phyloP scores from a whole-genome alignment of 2,797 vertebrate genomes.

The Lepus oiostolus region DNA sequence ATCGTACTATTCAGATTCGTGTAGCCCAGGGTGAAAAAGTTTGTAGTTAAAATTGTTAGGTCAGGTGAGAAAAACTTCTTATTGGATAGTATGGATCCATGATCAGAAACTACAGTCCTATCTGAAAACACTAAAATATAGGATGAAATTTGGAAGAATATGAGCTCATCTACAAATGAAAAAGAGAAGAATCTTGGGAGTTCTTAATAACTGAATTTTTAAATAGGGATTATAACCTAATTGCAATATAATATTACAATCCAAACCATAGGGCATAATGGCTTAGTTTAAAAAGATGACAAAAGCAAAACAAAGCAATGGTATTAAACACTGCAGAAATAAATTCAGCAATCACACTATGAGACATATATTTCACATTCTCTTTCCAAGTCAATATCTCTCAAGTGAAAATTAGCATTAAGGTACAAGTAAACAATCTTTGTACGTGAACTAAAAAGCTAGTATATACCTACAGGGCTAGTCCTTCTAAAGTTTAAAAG shows the following conservation, averaged over 20 bases:
- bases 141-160: neutral
- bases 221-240: constrained; percentile 42
- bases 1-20: neutral
- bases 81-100: neutral
- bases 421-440: constrained; percentile 51
- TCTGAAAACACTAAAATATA: constrained; percentile 67
- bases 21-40: neutral
- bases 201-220: constrained; percentile 26
- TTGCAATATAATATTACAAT: constrained; percentile 51
- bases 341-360: constrained; percentile 54
- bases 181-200: neutral
- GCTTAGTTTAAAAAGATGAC: constrained; percentile 41
- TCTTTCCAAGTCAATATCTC: constrained; percentile 52
- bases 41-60: constrained; percentile 32
- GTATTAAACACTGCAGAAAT: constrained; percentile 21
- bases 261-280: constrained; percentile 46
- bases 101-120: constrained; percentile 53
- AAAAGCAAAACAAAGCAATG: constrained; percentile 62
- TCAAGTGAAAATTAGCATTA: constrained; percentile 31
- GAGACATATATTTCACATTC: constrained; percentile 43
- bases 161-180: constrained; percentile 20
- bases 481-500: constrained; percentile 61
- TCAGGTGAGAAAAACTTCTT: constrained; percentile 34
- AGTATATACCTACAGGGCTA: constrained; percentile 3
- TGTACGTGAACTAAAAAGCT: constrained; percentile 44